These are phyloP conservation scores for Perca fluviatilis DNA, from an alignment of 2,113 vertebrate genomes.

Conservation along the genomic window DNA sequence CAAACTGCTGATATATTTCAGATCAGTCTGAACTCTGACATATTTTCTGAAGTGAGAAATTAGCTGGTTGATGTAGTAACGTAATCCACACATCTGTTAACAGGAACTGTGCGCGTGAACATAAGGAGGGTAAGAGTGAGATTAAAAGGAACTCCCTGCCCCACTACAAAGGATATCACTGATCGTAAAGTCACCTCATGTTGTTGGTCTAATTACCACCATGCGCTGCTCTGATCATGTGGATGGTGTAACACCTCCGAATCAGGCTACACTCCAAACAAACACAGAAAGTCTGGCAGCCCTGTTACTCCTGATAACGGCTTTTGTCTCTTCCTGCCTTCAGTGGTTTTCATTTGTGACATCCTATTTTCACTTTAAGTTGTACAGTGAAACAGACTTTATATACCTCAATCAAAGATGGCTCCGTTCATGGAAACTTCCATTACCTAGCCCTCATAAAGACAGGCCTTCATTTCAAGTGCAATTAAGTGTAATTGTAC, in stretches of 20 bases:
- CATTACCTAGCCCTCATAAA: constrained; percentile 24
- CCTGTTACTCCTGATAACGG: not conserved
- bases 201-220: constrained; percentile 39
- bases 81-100: not conserved
- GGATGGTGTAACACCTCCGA: not conserved
- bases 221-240: constrained; percentile 23
- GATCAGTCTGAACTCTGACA: not conserved
- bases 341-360: constrained; percentile 1
- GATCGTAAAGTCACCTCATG: constrained; percentile 31
- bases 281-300: not conserved
- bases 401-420: not conserved
- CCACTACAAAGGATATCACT: not conserved
- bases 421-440: constrained; percentile 37
- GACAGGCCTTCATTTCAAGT: not conserved
- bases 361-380: constrained; percentile 20
- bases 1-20: not conserved
- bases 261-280: constrained; percentile 4
- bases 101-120: not conserved
- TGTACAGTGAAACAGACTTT: not conserved
- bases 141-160: constrained; percentile 12
- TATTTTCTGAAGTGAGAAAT: constrained; percentile 1
- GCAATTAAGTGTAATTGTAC: constrained; percentile 40
- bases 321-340: not conserved
- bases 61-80: not conserved
- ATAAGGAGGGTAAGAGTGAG: not conserved